A percentile compares a stretch with the other conserved stretches of the same genome.
phyloP scores from a whole-genome alignment of 2,888 invertebrate genomes.

The Tanytarsus gracilentus region DNA sequence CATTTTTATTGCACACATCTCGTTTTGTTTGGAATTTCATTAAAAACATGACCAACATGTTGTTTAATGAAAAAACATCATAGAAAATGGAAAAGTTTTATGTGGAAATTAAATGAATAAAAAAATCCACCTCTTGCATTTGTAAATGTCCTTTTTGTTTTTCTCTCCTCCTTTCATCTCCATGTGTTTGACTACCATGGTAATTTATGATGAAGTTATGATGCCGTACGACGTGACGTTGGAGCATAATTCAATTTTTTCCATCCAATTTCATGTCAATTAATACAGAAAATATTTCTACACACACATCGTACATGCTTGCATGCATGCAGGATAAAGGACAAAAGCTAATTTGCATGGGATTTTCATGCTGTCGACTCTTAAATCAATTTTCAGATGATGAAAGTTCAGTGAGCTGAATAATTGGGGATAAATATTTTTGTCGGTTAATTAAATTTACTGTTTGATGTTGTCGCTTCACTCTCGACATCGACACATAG shows the following conservation, averaged over 20 bases:
- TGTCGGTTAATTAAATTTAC: constrained; percentile 16
- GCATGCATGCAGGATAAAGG: not conserved
- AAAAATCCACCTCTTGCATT: no score
- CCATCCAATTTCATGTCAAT: constrained; percentile 13
- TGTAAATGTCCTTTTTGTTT: no score
- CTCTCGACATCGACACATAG: not conserved
- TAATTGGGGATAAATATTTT: constrained; percentile 17
- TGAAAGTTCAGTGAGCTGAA: constrained; percentile 15
- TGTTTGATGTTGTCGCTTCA: constrained; percentile 9
- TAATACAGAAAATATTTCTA: not conserved
- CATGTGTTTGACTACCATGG: no score
- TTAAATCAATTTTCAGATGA: constrained; percentile 2
- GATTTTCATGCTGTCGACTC: not conserved
- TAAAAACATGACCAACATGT: no score
- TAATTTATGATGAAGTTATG: not conserved
- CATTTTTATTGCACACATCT: no score
- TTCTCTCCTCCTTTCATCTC: no score
- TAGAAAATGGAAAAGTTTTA: no score
- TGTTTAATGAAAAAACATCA: no score
- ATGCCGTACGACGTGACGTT: not conserved
- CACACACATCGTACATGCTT: not conserved
- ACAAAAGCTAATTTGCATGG: constrained; percentile 17
- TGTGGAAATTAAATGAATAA: no score
- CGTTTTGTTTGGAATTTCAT: no score
- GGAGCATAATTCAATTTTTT: constrained; percentile 13